These are phyloP conservation scores for Aepyceros melampus DNA, from an alignment of 2,113 vertebrate genomes.

Conservation along the genomic window DNA sequence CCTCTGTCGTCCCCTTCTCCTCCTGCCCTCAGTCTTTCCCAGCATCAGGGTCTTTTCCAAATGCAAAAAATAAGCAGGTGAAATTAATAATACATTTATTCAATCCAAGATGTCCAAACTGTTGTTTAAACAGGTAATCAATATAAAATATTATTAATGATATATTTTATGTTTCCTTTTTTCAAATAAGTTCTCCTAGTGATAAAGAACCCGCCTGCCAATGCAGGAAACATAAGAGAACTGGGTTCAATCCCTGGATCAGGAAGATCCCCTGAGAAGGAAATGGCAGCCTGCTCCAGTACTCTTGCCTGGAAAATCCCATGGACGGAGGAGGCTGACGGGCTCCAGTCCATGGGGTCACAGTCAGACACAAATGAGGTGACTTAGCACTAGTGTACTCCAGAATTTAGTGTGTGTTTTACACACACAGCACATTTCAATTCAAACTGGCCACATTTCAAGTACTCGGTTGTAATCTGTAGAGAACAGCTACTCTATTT, in stretches of 20 bases:
- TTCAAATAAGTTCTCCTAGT: not conserved
- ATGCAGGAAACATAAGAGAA: not conserved
- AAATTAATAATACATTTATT: not conserved
- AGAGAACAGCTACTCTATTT: not conserved
- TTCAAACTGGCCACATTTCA: not conserved
- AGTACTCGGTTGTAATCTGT: rapidly evolving
- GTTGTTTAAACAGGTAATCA: not conserved
- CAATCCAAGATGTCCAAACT: not conserved
- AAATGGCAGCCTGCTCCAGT: not conserved
- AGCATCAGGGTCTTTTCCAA: not conserved
- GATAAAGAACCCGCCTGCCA: not conserved
- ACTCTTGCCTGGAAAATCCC: not conserved
- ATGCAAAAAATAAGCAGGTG: not conserved
- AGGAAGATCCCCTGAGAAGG: not conserved
- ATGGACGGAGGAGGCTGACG: not conserved
- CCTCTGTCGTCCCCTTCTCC: no score
- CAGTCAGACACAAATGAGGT: not conserved
- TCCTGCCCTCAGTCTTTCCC: no score
- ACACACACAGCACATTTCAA: not conserved
- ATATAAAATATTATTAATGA: not conserved
- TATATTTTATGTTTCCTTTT: not conserved
- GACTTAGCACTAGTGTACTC: not conserved
- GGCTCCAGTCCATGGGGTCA: not conserved
- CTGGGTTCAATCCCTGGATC: not conserved
- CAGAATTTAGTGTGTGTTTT: not conserved